Conservation (phyloP, 2,113 vertebrate genomes). For the Rhynchomys soricoides region DNA sequence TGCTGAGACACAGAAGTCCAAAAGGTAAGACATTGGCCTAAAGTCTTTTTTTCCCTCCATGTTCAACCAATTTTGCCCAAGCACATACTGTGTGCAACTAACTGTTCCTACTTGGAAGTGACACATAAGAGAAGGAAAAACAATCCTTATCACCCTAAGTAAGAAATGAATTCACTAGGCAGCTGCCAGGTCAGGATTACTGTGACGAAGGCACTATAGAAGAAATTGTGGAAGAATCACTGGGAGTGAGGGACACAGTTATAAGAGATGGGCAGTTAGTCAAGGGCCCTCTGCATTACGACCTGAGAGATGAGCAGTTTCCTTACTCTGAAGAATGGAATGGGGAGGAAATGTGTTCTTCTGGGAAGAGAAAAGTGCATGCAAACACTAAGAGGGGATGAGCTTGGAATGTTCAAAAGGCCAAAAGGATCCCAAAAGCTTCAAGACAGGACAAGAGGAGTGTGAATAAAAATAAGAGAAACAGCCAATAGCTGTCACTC, state of each 20-base stretch:
- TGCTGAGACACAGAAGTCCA: not conserved
- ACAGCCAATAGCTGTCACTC: not conserved
- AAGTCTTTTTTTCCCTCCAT: not conserved
- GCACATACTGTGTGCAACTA: not conserved
- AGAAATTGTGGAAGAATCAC: not conserved
- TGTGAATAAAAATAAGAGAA: not conserved
- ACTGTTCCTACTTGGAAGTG: not conserved
- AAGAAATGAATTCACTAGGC: not conserved
- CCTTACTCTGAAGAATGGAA: not conserved
- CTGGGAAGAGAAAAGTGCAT: not conserved
- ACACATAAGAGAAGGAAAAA: not conserved
- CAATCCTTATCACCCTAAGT: not conserved
- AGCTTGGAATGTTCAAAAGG: not conserved
- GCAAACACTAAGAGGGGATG: not conserved
- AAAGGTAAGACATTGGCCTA: not conserved
- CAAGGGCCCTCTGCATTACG: not conserved
- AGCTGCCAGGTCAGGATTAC: not conserved
- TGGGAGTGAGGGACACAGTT: not conserved
- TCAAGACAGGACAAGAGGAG: not conserved
- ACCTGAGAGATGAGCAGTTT: not conserved
- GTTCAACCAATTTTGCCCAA: not conserved
- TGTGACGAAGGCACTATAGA: not conserved
- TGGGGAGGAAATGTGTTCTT: not conserved
- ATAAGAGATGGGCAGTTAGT: not conserved
- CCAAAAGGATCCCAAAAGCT: not conserved